Evolutionary conservation across 2,797 vertebrate species (phyloP), one percentile per base, ranked within the genome.

Genomic region (Gouania willdenowi): DNA sequence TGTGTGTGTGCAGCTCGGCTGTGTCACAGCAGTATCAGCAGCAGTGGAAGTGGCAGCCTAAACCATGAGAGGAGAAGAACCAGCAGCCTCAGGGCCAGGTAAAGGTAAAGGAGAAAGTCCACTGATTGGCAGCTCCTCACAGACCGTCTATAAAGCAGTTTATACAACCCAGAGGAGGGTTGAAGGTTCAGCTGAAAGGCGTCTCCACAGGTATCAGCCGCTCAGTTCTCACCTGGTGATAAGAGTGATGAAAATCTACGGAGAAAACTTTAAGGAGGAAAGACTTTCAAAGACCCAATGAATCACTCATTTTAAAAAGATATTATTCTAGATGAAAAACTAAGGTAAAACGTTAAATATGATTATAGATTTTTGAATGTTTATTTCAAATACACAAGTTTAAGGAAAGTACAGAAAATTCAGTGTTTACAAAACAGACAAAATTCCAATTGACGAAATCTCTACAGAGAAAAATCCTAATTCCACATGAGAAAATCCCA

Each of bases 51-150:
- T 35, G 23, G 41, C 48, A 61, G 63, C 41, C 53, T 64, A 59
- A 34, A 56, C 41, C 41, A 62, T 41, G 37, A 38, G 34, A 50
- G 56, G 50, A 62, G 49, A 33, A 64, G 60, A 52, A 7, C 3
- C 46, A 52, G 35, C 27, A 29, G 29, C 32, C 2, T n/a, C n/a
- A 18, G 72, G 79, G 68, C 62, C 77, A 81, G 61, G 76, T 82
- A 66, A 66, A 80, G 61, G 69, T 34, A 57, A 55, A 64, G n/a
- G n/a, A n/a, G n/a, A n/a, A n/a, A n/a, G n/a, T n/a, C n/a, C 56
- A 66, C 39, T n/a, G n/a, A 27, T 39, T 46, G 32, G 37, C 19
- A 36, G n/a, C 3, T 2, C 3, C 10, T 26, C 26, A 56, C 34
- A 28, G 11, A 42, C 43, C 6, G 6, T n/a, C n/a, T 3, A 13